These are phyloP conservation scores for Oreortyx pictus DNA, from an alignment of 2,797 vertebrate species.

Conservation along the genomic window DNA sequence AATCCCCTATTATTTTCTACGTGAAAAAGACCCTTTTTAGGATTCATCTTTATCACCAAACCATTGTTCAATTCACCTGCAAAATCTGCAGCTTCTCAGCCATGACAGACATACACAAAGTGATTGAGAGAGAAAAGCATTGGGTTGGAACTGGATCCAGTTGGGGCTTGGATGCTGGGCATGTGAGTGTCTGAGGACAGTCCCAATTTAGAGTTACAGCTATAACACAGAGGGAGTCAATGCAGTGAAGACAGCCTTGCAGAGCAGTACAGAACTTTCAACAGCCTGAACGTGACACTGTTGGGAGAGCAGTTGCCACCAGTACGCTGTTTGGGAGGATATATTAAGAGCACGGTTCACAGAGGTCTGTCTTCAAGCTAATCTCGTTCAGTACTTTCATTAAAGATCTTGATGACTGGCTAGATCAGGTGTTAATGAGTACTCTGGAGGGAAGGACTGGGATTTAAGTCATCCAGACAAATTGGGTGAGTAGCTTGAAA, in stretches of 20 bases:
- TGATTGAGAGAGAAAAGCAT: neutral
- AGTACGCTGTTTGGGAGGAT: neutral
- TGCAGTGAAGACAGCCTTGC: neutral
- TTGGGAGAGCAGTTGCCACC: neutral
- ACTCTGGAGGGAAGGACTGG: neutral
- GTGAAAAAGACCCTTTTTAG: neutral
- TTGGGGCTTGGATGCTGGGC: neutral
- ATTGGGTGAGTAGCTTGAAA: neutral
- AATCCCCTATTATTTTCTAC: neutral
- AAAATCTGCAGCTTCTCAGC: neutral
- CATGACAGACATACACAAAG: neutral
- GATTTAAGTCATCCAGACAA: neutral
- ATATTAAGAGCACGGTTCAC: neutral
- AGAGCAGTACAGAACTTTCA: neutral
- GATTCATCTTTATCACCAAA: neutral
- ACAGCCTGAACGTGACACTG: neutral
- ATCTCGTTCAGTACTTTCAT: neutral
- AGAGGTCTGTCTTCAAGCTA: neutral
- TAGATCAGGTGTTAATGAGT: neutral
- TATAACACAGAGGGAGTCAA: neutral
- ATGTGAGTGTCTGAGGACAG: rapidly evolving
- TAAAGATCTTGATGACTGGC: neutral
- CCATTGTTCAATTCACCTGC: neutral
- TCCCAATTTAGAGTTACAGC: neutral
- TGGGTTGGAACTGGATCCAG: neutral